These are phyloP conservation scores for Rhombomys opimus DNA, from an alignment of 2,113 vertebrate genomes.

Conservation along the genomic window DNA sequence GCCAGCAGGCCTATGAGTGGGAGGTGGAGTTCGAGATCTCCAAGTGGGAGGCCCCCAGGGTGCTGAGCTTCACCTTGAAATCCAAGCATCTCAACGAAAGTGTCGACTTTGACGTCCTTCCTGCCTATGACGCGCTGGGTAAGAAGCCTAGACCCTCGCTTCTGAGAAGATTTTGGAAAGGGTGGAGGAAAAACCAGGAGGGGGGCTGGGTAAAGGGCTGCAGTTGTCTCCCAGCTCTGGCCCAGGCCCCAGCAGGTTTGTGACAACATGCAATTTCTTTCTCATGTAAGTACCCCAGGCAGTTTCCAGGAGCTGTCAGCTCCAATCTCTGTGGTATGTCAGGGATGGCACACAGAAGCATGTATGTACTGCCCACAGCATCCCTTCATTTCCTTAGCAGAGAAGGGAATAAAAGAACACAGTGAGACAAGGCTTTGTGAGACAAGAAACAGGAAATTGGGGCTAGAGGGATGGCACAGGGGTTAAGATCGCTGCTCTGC, in stretches of 20 bases:
- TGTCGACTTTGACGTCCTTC: constrained; percentile 60
- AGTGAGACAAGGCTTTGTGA: not conserved
- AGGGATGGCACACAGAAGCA: not conserved
- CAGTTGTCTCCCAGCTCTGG: accelerated
- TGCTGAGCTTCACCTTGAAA: constrained; percentile 68
- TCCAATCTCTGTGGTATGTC: not conserved
- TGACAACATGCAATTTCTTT: not conserved
- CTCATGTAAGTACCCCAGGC: not conserved
- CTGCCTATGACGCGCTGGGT: constrained; percentile 52
- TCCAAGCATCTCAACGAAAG: not conserved
- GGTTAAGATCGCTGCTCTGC: too few relatives aligned
- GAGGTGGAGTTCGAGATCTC: constrained; percentile 50
- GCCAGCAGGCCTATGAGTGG: accelerated
- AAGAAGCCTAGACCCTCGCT: not conserved
- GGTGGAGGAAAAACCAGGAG: not conserved
- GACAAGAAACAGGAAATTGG: not conserved
- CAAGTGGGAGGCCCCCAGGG: not conserved
- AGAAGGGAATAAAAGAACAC: not conserved
- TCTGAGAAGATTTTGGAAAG: not conserved
- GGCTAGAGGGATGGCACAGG: too few relatives aligned
- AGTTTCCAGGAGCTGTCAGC: too few relatives aligned
- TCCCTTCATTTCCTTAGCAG: not conserved
- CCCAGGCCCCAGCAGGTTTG: not conserved
- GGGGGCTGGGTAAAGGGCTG: accelerated
- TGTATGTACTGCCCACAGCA: not conserved